phyloP scores from a whole-genome alignment of 92 coral and sea anemone genomes.

The Parazoanthus swiftii region DNA sequence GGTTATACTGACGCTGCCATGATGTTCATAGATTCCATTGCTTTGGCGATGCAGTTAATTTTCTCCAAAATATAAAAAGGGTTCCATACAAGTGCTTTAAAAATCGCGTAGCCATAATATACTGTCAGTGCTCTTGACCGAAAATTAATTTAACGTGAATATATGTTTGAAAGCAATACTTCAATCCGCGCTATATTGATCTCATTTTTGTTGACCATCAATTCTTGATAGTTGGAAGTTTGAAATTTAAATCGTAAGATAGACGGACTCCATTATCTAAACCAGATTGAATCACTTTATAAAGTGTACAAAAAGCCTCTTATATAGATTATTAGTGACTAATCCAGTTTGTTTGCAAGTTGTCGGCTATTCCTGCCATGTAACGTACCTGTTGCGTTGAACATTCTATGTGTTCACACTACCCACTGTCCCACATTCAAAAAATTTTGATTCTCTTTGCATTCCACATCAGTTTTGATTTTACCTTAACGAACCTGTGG shows the following conservation, averaged over 20 bases:
- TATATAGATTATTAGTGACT: background rate
- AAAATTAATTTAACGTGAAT: too few species aligned
- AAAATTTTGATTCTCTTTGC: too few species aligned
- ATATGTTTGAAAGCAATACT: background rate
- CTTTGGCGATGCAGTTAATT: background rate
- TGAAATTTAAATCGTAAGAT: too few species aligned
- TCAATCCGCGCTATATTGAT: background rate
- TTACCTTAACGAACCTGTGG: background rate
- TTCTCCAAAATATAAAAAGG: background rate
- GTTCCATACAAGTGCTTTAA: too few species aligned
- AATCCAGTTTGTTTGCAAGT: background rate
- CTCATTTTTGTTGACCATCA: too few species aligned
- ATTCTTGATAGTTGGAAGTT: background rate
- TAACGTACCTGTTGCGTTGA: background rate
- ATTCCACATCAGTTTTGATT: background rate
- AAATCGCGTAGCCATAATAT: background rate
- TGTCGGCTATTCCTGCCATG: background rate
- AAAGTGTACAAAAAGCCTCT: too few species aligned
- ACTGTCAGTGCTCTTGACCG: too few species aligned
- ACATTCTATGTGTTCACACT: background rate
- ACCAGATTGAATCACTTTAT: background rate
- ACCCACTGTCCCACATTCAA: background rate
- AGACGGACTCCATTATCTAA: background rate
- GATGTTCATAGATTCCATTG: background rate
- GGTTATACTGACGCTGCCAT: background rate